Conservation (phyloP, 2,888 invertebrate species). For the Metallyticus violacea region DNA sequence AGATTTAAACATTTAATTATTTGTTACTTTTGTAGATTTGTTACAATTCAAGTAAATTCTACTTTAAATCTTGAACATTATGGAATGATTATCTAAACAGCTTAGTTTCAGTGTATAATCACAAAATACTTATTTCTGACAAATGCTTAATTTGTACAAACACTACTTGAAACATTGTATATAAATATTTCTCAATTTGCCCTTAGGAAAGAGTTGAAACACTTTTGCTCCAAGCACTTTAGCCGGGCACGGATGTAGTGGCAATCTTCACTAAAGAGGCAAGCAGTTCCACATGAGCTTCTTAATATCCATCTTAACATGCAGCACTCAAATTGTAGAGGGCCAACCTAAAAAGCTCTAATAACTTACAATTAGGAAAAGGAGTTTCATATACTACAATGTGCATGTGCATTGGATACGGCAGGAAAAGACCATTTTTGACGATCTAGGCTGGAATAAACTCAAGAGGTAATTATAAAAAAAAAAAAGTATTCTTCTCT, state of each 20-base stretch:
- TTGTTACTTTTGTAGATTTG: too few species aligned
- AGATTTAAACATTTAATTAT: too few species aligned
- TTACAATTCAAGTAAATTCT: too few species aligned
- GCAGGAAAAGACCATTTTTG: too few species aligned
- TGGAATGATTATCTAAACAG: too few species aligned
- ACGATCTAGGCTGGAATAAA: background rate
- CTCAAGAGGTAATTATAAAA: background rate
- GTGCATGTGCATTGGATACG: background rate
- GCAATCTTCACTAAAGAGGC: background rate
- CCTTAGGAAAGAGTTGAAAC: too few species aligned
- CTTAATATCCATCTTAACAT: background rate
- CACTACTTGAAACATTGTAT: too few species aligned
- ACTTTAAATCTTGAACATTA: too few species aligned
- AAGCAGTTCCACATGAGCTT: background rate
- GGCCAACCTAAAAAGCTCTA: background rate
- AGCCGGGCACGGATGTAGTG: background rate
- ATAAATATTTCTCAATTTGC: too few species aligned
- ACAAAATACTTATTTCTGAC: too few species aligned
- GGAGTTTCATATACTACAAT: background rate
- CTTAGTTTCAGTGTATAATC: too few species aligned
- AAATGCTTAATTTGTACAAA: too few species aligned
- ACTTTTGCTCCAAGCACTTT: background rate
- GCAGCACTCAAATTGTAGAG: background rate
- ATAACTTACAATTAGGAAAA: background rate
- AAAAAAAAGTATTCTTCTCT: background rate